A percentile compares a stretch with the other conserved stretches of the same genome.
phyloP scores from a whole-genome alignment of 2,113 vertebrate genomes.

The Poecile atricapillus region DNA sequence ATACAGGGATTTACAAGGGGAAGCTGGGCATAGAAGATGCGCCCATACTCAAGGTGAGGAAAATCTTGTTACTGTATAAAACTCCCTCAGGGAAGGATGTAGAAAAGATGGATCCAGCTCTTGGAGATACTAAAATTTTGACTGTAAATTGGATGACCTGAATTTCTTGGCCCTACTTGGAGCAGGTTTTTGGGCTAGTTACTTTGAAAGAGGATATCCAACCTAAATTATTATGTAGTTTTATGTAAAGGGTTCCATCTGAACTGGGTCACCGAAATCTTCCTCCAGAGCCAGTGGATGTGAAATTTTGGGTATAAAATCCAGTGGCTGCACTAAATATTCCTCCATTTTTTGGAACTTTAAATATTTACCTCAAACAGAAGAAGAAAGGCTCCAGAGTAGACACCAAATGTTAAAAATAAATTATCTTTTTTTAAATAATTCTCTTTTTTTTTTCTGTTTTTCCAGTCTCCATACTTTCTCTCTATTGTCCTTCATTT shows the following conservation, averaged over 20 bases:
- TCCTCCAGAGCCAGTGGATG: neutral
- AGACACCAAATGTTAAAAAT: neutral
- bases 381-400: neutral
- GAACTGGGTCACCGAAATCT: neutral
- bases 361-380: neutral
- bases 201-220: neutral
- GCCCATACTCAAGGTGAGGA: neutral
- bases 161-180: neutral
- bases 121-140: neutral
- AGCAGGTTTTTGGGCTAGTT: neutral
- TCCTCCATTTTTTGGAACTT: neutral
- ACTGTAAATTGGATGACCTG: neutral
- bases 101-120: neutral
- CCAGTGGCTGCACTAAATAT: neutral
- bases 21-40: neutral
- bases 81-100: neutral
- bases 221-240: neutral
- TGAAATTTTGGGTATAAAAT: neutral
- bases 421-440: too few relatives aligned
- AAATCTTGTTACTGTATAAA: neutral
- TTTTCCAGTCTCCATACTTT: neutral
- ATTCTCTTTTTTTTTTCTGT: neutral
- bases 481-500: neutral
- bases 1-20: too few relatives aligned
- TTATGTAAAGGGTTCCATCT: neutral